Evolutionary conservation across 2,113 vertebrate species (phyloP).

Genomic region (Corydoras sp.): DNA sequence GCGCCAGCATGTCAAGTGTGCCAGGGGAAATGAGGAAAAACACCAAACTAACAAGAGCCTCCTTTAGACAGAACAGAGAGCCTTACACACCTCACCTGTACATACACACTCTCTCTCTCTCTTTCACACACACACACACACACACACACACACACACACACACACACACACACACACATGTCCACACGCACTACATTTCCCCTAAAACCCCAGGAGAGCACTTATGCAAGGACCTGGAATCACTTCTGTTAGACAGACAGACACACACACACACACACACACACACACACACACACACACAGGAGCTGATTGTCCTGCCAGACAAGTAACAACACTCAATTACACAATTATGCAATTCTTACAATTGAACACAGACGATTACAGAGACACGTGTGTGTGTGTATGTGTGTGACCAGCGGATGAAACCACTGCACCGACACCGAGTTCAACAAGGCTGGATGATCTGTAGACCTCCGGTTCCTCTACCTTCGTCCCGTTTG

Average conservation of each 20-base stretch:
- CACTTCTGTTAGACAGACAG: constrained; percentile 15
- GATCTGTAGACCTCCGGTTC: too few relatives aligned
- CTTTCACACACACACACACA: constrained; percentile 28
- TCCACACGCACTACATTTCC: constrained; percentile 24
- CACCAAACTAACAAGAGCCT: constrained; percentile 59
- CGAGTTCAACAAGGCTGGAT: too few relatives aligned
- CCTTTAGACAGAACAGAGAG: constrained; percentile 59
- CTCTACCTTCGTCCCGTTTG: too few relatives aligned
- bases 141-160: constrained; percentile 28
- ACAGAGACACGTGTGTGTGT: not conserved
- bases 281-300: constrained; percentile 37
- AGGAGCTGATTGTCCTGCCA: constrained; percentile 52
- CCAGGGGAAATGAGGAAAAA: constrained; percentile 61
- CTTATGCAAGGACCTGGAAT: constrained; percentile 44
- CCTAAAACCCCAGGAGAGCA: constrained; percentile 18
- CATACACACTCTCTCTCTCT: not conserved
- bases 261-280: constrained; percentile 31
- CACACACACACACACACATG: constrained; percentile 21
- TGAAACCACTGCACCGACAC: not conserved
- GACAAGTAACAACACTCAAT: constrained; percentile 45
- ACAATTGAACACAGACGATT: constrained; percentile 51
- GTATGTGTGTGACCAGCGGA: not conserved
- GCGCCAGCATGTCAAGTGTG: constrained; percentile 34
- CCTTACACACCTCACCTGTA: constrained; percentile 42
- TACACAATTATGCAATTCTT: constrained; percentile 46